Conservation (phyloP, 2,113 vertebrate species). For the Paracanthobrama guichenoti region DNA sequence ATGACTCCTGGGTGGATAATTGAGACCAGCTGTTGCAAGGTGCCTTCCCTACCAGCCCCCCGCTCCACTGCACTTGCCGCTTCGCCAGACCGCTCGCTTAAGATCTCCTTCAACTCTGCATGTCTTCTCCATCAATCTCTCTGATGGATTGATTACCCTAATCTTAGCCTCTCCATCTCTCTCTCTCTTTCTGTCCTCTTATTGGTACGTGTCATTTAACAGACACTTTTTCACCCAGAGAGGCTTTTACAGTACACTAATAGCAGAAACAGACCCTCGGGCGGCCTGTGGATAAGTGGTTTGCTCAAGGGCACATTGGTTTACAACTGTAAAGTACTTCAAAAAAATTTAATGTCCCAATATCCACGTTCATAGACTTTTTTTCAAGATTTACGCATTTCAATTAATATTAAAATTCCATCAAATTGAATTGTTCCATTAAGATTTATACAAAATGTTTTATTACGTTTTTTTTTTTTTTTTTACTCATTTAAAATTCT, state of each 20-base stretch:
- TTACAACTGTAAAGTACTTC: background rate
- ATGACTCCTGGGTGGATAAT: conserved; percentile 74
- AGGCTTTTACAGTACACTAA: conserved; percentile 19
- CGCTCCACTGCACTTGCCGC: conserved; percentile 75
- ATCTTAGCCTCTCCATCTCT: conserved; percentile 26
- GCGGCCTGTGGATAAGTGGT: background rate
- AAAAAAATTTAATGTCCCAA: background rate
- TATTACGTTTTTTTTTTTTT: too few relatives aligned
- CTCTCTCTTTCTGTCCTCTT: background rate
- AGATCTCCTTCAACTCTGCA: conserved; percentile 34
- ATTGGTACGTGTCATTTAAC: background rate
- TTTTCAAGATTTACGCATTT: too few relatives aligned
- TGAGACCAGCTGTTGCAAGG: conserved; percentile 84
- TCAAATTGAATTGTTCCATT: too few relatives aligned
- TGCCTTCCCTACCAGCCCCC: conserved; percentile 64
- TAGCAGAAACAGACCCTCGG: background rate
- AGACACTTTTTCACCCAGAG: background rate
- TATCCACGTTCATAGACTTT: background rate
- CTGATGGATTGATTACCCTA: conserved; percentile 61
- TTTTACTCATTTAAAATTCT: too few relatives aligned
- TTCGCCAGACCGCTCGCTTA: conserved; percentile 61
- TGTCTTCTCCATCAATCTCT: conserved; percentile 58
- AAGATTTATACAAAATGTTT: too few relatives aligned
- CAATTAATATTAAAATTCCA: too few relatives aligned
- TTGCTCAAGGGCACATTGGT: background rate